Base-by-base conservation (phyloP, 1,140 invertebrate species). In the Antheraea pernyi region DNA sequence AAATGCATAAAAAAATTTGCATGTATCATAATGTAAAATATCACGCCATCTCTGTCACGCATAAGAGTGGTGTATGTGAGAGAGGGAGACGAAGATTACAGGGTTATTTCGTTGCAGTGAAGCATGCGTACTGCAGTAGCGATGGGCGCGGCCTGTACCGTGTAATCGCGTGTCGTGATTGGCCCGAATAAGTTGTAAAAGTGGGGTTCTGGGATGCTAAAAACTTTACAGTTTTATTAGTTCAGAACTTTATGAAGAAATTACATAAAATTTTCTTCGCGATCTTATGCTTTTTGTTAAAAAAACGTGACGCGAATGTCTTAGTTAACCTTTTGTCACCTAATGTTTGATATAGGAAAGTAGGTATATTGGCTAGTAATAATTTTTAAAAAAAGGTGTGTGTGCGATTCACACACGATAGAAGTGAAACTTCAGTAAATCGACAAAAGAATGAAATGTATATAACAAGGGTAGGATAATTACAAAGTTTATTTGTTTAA, bases 1-100 rank as follows among this genome's bases (percentile, higher is more conserved):
- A 81, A 89, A 81, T 85, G 79, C 87, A 88, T 84, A 82, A 88
- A 89, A n/a, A 83, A 91, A 89, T 85, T 84, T 88, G 85, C 83
- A 91, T 89, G 74, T 80, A 74, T 81, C 75, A 76, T 79, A 79
- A 79, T 76, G 75, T 78, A 72, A 83, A 84, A 82, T 76, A 67
- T 70, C 36, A 74, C 59, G 65, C 80, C 68, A 69, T 88, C 83
- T 69, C 72, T 80, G 19, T 85, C 82, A 30, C 76, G 72, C 81
- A 7, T 10, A 36, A 7, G 19, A 5, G 11, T 73, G 68, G 66
- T 11, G 59, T 70, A 74, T 79, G 71, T 16, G 82, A 67, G 76
- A 70, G 82, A 91, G 72, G 39, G 84, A 79, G 87, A 88, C 67
- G 67, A 75, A 66, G 42, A 67, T 76, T 78, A 72, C 19, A 72